phyloP scores from a whole-genome alignment of 2,888 invertebrate species.

The Orthosia gothica region DNA sequence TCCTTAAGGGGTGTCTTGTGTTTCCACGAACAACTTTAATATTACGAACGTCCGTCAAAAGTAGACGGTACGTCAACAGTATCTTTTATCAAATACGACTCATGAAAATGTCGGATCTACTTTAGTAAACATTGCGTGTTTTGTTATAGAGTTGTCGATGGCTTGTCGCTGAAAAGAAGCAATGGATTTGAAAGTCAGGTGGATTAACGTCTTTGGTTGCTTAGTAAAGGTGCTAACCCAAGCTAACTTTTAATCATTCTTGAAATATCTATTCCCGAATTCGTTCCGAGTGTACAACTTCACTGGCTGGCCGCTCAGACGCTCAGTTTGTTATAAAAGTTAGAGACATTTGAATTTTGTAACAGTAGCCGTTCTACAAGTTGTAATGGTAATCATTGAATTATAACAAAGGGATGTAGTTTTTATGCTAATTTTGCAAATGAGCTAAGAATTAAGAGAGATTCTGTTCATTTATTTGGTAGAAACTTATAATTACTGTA shows the following conservation, averaged over 20 bases:
- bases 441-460: conserved; percentile 1
- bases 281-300: conserved; percentile 57
- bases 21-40: conserved; percentile 60
- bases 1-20: conserved; percentile 44
- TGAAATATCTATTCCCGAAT: conserved; percentile 64
- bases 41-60: conserved; percentile 63
- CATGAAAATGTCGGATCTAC: neutral
- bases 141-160: neutral
- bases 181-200: conserved; percentile 7
- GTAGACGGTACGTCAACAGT: conserved; percentile 40
- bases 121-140: conserved; percentile 23
- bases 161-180: neutral
- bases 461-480: neutral
- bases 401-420: conserved; percentile 51
- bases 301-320: conserved; percentile 30
- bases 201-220: neutral
- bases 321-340: conserved; percentile 60
- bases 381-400: conserved; percentile 60
- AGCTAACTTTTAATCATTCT: conserved; percentile 67
- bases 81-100: conserved; percentile 36
- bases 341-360: conserved; percentile 65
- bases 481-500: too few relatives aligned
- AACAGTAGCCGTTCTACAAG: conserved; percentile 46
- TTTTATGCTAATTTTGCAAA: conserved; percentile 56
- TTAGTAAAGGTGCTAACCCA: conserved; percentile 31